Evolutionary conservation across 2,888 invertebrate genomes (phyloP), one percentile per base, ranked within the genome.

Genomic region (Eristalis pertinax): DNA sequence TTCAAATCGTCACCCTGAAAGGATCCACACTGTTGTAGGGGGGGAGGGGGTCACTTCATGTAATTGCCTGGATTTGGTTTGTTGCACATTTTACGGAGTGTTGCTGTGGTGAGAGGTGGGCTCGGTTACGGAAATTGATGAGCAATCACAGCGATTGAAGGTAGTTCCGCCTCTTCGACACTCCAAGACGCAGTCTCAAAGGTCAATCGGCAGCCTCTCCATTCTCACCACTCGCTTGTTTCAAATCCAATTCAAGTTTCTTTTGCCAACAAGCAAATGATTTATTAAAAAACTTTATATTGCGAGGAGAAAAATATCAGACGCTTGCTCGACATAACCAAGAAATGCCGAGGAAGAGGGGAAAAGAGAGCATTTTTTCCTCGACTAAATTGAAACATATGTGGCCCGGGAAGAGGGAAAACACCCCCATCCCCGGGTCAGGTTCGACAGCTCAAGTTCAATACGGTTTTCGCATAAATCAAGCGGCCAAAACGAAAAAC

Each of bases 371-470:
- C 11, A 26, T 4, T 50, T 50, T 60, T 26, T n/a, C 11, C 24
- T 60, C 24, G 3, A 11, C 10, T 2, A 60, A 60, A 24, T 24
- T 24, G 24, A 60, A 60, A 60, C 60, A 60, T 60, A 60, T 60
- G 60, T 60, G 60, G 0, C 26, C 15, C 24, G 22, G 19, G 22
- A 24, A 58, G 24, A 8, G 10, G 58, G 58, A 19, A 19, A 3
- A 11, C 58, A 5, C 58, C 24, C 11, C 13, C 22, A 11, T 4
- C 24, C 1, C 24, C 60, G 60, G 13, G 11, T 24, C 60, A n/a
- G 19, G 43, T 26, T 24, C 68, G 38, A 68, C 68, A 62, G 76
- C 68, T 76, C 32, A 76, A 62, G 76, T 76, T 76, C 68, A 68
- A 11, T 43, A 19, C 19, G 8, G 50, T 8, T 43, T 8, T 22